Conservation (phyloP, 2,888 invertebrate species). For the Bimastos eiseni region DNA sequence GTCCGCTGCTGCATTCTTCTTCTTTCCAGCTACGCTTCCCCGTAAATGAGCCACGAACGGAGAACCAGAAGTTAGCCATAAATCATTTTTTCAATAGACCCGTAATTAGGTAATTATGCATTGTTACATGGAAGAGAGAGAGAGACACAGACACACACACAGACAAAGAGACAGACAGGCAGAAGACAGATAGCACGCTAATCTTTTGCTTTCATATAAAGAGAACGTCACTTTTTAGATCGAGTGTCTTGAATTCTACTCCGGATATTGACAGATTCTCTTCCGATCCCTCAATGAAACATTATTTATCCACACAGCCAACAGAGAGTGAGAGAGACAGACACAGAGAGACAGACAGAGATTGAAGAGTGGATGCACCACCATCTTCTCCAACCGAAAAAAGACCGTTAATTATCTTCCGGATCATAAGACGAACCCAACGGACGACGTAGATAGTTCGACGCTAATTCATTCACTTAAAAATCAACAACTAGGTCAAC, state of each 20-base stretch:
- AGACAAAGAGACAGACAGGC: not conserved
- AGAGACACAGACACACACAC: not conserved
- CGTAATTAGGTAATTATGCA: not conserved
- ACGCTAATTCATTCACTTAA: too few species aligned
- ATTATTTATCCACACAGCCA: too few species aligned
- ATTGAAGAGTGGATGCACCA: too few species aligned
- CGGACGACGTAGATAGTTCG: too few species aligned
- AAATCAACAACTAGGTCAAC: too few species aligned
- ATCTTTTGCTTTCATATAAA: too few species aligned
- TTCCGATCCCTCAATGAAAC: too few species aligned
- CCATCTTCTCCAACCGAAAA: not conserved
- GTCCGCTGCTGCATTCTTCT: not conserved
- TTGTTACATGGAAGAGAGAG: not conserved
- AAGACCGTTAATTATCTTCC: not conserved
- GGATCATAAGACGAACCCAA: too few species aligned
- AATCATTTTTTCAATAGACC: constrained; percentile 4
- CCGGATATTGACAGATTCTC: too few species aligned
- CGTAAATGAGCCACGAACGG: not conserved
- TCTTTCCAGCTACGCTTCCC: not conserved
- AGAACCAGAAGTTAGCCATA: not conserved
- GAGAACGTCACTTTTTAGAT: too few species aligned
- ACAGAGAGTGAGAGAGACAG: not conserved
- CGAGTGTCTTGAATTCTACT: too few species aligned
- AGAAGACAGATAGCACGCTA: too few species aligned
- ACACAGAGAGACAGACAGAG: not conserved